Base-by-base conservation (phyloP, 2,888 invertebrate genomes). In the Plagodis dolabraria region DNA sequence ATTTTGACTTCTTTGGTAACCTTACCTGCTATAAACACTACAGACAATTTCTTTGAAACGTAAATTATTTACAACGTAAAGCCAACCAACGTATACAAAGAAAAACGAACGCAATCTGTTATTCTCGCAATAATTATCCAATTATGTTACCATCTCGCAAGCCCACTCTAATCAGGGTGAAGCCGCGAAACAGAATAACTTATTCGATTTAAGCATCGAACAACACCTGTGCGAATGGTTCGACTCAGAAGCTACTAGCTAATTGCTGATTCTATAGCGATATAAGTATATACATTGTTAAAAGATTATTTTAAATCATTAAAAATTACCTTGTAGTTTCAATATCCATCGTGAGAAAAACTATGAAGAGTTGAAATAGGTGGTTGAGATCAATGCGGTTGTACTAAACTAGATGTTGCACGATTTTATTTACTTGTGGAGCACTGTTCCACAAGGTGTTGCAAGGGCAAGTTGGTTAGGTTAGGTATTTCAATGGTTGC, bases 121-220 rank as follows among this genome's bases (percentile, higher is more conserved):
- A 73, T 76, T 76, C 75, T 43, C 69, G 70, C 77, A 76, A 74
- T 76, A 82, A 84, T 89, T 84, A 87, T 79, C 76, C 77, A 82
- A 88, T 87, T 85, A 86, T 75, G 71, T 67, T 71, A 76, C 76
- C 79, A 79, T 80, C 82, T 76, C 65, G 74, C 71, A 70, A 78
- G 75, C 75, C 74, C 65, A 68, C 66, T 70, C 71, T 83, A 87
- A 87, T 86, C 83, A 83, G 76, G 77, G 74, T 68, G 69, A 72
- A 82, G 75, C 71, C 71, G 72, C 75, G 74, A 89, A 89, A 90
- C 85, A 79, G 90, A 90, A 92, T 89, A 86, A 84, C 75, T 87
- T 87, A 88, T 88, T 83, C 80, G 79, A 86, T 86, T 88, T 51
- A 6, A 42, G 54, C 5, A 33, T 12, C 33, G 33, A n/a, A 6